Percentiles rank a stretch among this genome's conserved stretches.
Conservation (phyloP, 1,140 invertebrate genomes). For the Heliconius nattereri region DNA sequence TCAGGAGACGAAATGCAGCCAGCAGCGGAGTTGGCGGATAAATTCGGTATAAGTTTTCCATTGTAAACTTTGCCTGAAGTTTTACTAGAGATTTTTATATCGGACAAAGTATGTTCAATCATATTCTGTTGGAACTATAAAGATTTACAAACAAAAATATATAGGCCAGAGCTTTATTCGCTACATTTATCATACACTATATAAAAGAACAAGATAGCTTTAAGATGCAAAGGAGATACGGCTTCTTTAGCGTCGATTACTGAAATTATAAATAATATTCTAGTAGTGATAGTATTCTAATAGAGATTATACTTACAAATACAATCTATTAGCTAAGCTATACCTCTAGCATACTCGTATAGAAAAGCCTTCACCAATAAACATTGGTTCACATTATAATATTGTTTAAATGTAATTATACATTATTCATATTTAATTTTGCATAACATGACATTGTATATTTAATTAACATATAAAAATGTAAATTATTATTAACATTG, state of each 20-base stretch:
- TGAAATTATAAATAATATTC: constrained; percentile 11
- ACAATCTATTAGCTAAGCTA: neutral
- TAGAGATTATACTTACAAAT: neutral
- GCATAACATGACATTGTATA: too few species aligned
- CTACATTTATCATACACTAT: neutral
- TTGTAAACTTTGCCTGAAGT: constrained; percentile 1
- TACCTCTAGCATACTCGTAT: neutral
- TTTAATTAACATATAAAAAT: too few species aligned
- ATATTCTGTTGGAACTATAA: constrained; percentile 4
- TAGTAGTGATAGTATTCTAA: neutral
- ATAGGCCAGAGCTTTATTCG: neutral
- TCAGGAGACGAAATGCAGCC: constrained; percentile 55
- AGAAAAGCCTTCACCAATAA: neutral
- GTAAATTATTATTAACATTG: too few species aligned
- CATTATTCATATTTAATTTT: too few species aligned
- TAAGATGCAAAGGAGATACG: neutral
- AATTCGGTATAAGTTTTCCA: constrained; percentile 1
- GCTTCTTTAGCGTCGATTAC: neutral
- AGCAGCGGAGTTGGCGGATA: constrained; percentile 53
- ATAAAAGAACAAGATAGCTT: constrained; percentile 10
- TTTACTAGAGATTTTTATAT: constrained; percentile 1
- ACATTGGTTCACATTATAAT: neutral
- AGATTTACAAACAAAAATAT: constrained; percentile 6
- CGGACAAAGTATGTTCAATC: constrained; percentile 3
- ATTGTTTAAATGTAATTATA: neutral